These are phyloP conservation scores for Villa cingulata DNA, from an alignment of 2,888 invertebrate species.

Conservation along the genomic window DNA sequence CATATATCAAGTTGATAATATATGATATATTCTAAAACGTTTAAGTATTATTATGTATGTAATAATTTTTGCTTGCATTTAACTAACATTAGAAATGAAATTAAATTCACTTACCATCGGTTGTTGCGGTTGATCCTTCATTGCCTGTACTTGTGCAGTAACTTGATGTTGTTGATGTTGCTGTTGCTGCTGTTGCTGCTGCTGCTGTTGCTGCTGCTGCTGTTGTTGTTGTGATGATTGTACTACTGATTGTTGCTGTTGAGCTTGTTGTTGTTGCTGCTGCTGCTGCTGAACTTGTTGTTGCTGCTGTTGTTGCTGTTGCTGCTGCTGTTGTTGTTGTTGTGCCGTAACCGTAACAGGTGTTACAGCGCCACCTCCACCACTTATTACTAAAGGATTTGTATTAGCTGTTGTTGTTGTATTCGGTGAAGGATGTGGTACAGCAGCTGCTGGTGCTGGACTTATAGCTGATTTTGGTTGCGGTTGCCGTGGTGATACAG, in stretches of 20 bases:
- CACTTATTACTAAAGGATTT: slow-evolving; percentile 8
- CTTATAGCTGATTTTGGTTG: slow-evolving; percentile 16
- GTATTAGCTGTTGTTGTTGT: slow-evolving; percentile 14
- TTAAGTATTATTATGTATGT: too few species aligned
- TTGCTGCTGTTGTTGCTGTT: slow-evolving; percentile 20
- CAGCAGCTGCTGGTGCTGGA: slow-evolving; percentile 18
- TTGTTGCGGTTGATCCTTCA: slow-evolving; percentile 38
- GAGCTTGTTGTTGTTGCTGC: slow-evolving; percentile 15
- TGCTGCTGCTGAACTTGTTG: slow-evolving; percentile 18
- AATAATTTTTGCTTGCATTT: too few species aligned
- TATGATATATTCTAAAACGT: too few species aligned
- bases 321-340: slow-evolving; percentile 22
- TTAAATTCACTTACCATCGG: slow-evolving; percentile 33
- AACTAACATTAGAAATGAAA: background rate
- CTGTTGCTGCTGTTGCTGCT: slow-evolving; percentile 20
- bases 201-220: slow-evolving; percentile 3
- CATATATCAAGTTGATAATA: too few species aligned
- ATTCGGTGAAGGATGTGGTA: slow-evolving; percentile 18
- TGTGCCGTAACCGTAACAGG: slow-evolving; percentile 15
- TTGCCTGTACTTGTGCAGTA: slow-evolving; percentile 36
- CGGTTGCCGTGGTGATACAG: slow-evolving; percentile 14
- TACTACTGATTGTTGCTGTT: too few species aligned
- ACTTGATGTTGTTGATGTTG: slow-evolving; percentile 32
- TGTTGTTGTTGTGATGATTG: too few species aligned
- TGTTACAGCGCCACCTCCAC: slow-evolving; percentile 6